Conservation (phyloP, 2,797 vertebrate species). For the Fistularia tabacaria region DNA sequence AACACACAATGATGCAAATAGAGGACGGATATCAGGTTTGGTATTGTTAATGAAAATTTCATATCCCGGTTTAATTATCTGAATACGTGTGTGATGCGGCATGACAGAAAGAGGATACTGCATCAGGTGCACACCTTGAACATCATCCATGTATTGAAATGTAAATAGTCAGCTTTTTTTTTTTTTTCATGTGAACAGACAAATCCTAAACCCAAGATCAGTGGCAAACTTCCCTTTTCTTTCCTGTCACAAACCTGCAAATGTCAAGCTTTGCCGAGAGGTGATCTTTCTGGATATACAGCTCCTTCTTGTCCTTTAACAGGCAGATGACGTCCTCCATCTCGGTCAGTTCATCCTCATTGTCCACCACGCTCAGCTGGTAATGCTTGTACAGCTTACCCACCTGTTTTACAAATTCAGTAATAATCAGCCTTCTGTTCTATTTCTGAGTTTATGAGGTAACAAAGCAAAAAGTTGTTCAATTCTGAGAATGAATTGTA, state of each 20-base stretch:
- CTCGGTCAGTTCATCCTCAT: constrained; percentile 43
- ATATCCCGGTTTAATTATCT: too few species aligned
- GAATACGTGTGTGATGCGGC: too few species aligned
- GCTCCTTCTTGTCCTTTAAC: constrained; percentile 70
- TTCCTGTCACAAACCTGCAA: constrained; percentile 67
- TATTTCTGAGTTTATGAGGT: too few species aligned
- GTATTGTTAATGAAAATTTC: too few species aligned
- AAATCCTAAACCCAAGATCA: too few species aligned
- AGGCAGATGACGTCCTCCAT: constrained; percentile 72
- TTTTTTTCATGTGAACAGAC: too few species aligned
- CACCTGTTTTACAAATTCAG: constrained; percentile 58
- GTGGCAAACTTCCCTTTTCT: too few species aligned
- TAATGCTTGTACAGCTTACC: constrained; percentile 76
- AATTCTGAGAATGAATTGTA: background rate
- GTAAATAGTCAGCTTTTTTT: too few species aligned
- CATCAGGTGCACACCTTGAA: too few species aligned
- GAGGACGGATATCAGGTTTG: background rate
- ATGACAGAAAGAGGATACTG: too few species aligned
- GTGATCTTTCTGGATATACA: constrained; percentile 79
- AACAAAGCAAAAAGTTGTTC: too few species aligned
- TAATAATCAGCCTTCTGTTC: background rate
- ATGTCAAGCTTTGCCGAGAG: constrained; percentile 69
- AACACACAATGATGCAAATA: constrained; percentile 37
- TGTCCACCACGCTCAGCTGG: constrained; percentile 59
- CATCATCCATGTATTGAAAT: too few species aligned